These are phyloP conservation scores for Diorhabda sublineata DNA, from an alignment of 1,140 invertebrate genomes.

Conservation along the genomic window DNA sequence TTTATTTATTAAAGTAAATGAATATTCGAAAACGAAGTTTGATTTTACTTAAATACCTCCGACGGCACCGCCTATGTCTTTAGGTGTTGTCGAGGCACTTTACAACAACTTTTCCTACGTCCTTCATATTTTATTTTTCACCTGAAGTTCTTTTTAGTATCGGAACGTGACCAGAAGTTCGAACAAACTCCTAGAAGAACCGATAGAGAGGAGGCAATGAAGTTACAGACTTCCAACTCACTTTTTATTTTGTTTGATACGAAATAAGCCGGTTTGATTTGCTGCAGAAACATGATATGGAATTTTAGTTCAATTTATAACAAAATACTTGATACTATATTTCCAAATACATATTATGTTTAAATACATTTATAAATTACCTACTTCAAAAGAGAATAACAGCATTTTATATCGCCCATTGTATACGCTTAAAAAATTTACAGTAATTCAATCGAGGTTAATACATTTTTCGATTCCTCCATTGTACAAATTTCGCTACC, in stretches of 20 bases:
- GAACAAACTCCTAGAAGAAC: conserved; percentile 17
- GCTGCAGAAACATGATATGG: conserved; percentile 15
- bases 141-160: conserved; percentile 31
- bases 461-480: too few species aligned
- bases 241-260: conserved; percentile 24
- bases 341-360: too few species aligned
- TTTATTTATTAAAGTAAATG: too few species aligned
- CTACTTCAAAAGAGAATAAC: too few species aligned
- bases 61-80: neutral
- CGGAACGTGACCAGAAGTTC: conserved; percentile 28
- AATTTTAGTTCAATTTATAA: neutral
- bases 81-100: conserved; percentile 25
- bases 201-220: conserved; percentile 9
- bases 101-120: conserved; percentile 24
- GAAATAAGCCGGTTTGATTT: conserved; percentile 22
- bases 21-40: too few species aligned
- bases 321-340: too few species aligned
- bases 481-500: neutral
- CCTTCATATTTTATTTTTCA: conserved; percentile 33
- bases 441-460: too few species aligned
- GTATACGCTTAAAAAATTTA: too few species aligned
- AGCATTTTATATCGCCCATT: too few species aligned
- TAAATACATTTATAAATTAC: too few species aligned
- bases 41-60: neutral
- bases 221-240: conserved; percentile 8